Base-by-base conservation (phyloP, 2,113 vertebrate species). In the Puma concolor region DNA sequence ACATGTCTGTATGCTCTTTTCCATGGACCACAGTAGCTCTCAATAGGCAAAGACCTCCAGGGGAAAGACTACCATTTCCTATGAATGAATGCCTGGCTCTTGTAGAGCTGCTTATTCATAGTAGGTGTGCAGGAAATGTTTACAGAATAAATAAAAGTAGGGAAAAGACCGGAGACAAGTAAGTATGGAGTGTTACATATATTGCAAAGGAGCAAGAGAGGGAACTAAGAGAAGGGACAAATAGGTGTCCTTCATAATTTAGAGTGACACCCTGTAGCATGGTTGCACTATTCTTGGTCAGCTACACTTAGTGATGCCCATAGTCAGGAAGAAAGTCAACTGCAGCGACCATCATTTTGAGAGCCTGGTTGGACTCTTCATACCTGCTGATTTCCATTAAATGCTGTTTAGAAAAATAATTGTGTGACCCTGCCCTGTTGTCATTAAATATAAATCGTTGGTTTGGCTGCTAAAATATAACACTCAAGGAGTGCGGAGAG, bases 341-440 rank as follows among this genome's bases (percentile, higher is more conserved):
- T n/a, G 64, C 84, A 60, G 71, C 11, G 0, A 71, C 84, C 91
- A 52, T 98, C 95, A 74, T 97, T 97, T 91, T 31, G 66, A 23
- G 66, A 95, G 85, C 85, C 79, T 94, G 4, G 41, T 31, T 80
- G 48, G 95, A 69, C 16, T 97, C 95, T 54, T 91, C 33, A 5
- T 83, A 79, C 97, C 98, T 96, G 98, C 98, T 97, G 97, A 76
- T 95, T 98, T 97, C 95, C 71, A 98, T 98, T 98, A 98, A 95
- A 88, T 21, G 16, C 95, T 15, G 3, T 88, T 97, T 97, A 96
- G 94, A 93, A 95, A 94, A 98, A 86, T 41, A n/a, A 33, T 80
- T 86, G 44, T 71, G 57, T 2, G 1, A 90, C 88, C 2, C 1
- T 81, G 83, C 91, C 80, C 66, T 3, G 52, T 97, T 97, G 83